Percentiles rank a stretch among this genome's conserved stretches.
phyloP scores from a whole-genome alignment of 2,797 vertebrate genomes.

The Sebastes melanostomus region DNA sequence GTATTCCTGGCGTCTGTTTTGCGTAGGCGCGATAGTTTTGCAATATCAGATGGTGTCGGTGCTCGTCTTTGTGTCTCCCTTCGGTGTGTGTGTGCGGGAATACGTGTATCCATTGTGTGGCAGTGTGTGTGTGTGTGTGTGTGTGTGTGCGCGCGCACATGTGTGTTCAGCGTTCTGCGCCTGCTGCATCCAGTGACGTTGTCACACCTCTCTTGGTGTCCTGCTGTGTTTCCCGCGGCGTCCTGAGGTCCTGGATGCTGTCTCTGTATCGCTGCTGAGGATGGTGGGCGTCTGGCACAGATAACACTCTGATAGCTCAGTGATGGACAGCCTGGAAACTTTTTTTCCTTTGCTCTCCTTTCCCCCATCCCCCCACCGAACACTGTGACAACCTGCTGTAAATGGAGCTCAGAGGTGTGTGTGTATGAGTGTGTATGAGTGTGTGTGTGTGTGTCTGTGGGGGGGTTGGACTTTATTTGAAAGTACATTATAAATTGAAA shows the following conservation, averaged over 20 bases:
- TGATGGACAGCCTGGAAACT: conserved; percentile 80
- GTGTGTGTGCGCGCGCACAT: conserved; percentile 3
- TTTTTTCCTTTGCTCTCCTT: conserved; percentile 50
- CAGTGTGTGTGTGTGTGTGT: conserved; percentile 15
- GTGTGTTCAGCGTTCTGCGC: conserved; percentile 60
- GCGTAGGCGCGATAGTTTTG: conserved; percentile 74
- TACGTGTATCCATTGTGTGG: conserved; percentile 50
- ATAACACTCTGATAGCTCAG: conserved; percentile 77
- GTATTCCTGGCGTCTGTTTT: conserved; percentile 54
- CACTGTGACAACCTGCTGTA: conserved; percentile 57
- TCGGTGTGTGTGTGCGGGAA: conserved; percentile 25
- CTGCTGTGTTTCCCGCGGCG: conserved; percentile 79
- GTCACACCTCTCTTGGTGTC: conserved; percentile 79
- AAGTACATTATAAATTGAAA: conserved; percentile 26
- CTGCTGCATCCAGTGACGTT: conserved; percentile 73
- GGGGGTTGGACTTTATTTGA: conserved; percentile 27
- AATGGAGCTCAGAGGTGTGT: conserved; percentile 47
- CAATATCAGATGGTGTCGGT: conserved; percentile 71
- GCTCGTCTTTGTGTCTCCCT: conserved; percentile 59
- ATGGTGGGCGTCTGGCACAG: conserved; percentile 82
- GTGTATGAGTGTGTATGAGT: not conserved
- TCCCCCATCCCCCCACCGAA: conserved; percentile 33
- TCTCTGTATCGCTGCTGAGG: conserved; percentile 75
- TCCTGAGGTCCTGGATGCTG: conserved; percentile 79
- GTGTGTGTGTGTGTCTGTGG: not conserved